Evolutionary conservation across 1,140 invertebrate species (phyloP).

Genomic region (Asobara japonica): DNA sequence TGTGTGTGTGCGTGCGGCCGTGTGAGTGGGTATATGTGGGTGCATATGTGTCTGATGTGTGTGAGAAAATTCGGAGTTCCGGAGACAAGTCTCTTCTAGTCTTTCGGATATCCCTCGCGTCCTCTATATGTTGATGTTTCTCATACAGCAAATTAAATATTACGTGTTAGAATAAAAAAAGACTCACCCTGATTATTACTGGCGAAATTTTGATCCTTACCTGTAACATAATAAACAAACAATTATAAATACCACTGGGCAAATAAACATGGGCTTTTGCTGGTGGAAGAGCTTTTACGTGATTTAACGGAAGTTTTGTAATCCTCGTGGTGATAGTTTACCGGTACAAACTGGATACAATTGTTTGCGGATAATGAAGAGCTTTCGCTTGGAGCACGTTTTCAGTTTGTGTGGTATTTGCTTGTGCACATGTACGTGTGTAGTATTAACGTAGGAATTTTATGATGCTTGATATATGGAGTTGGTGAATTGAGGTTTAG

Average conservation of each 20-base stretch:
- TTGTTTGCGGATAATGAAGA: slow-evolving; percentile 12
- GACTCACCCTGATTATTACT: slow-evolving; percentile 66
- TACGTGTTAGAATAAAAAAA: slow-evolving; percentile 40
- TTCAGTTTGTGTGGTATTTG: neutral
- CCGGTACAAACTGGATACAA: neutral
- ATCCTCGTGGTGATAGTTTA: neutral
- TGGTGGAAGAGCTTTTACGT: neutral
- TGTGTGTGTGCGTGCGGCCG: too few relatives aligned
- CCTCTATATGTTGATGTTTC: too few relatives aligned
- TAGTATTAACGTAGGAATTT: neutral
- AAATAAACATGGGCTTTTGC: neutral
- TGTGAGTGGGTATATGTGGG: too few relatives aligned
- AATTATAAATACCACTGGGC: neutral
- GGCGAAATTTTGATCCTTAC: slow-evolving; percentile 66
- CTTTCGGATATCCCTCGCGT: too few relatives aligned
- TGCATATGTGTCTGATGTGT: too few relatives aligned
- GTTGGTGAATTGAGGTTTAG: neutral
- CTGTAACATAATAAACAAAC: slow-evolving; percentile 53
- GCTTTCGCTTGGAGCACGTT: neutral
- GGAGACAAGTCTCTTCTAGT: too few relatives aligned
- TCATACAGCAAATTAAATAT: neutral
- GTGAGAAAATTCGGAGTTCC: too few relatives aligned
- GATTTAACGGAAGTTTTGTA: neutral
- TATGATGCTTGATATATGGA: neutral
- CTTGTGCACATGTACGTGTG: neutral